Base-by-base conservation (phyloP, 2,888 invertebrate genomes). In the Ennomos fuscantarius region DNA sequence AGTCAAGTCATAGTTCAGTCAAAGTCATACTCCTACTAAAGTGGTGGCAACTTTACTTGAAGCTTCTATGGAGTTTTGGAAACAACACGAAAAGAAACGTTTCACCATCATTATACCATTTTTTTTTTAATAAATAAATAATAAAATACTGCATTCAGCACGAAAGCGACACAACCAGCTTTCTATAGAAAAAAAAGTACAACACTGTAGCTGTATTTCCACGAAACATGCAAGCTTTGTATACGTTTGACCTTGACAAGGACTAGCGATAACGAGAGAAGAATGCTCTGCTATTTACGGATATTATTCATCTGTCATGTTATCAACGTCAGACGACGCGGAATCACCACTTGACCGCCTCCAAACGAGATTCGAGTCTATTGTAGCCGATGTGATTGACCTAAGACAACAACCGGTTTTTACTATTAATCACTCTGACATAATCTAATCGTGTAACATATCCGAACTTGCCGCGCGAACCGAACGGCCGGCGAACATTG, bases 371-470 rank as follows among this genome's bases (percentile, higher is more conserved):
- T 63, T 58, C 56, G 56, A 50, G 63, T 55, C 55, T 62, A 63
- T 67, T 65, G 65, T 66, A 39, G 48, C 65, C 65, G 76, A 80
- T 78, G 86, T 86, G 82, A 86, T 82, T 86, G 87, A 87, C 86
- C 86, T 78, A 75, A 76, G 72, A 73, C 78, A 74, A 75, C 70
- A 81, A 84, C 84, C 79, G 81, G 84, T 85, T 82, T 78, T 72
- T 57, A 70, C 71, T 79, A 82, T 82, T 82, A 84, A 82, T 84
- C 82, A 82, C 69, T 73, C 77, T 84, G 84, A 86, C 82, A 83
- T 84, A 86, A 85, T 82, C 78, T 84, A 83, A 82, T 86, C 75
- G 78, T 78, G 77, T 73, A 73, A 72, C 66, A 73, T 75, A 75
- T 75, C 72, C 73, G 65, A 58, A 81, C 70, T 75, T 75, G 72